Base-by-base conservation (phyloP, 2,113 vertebrate species). In the Acanthochromis polyacanthus region DNA sequence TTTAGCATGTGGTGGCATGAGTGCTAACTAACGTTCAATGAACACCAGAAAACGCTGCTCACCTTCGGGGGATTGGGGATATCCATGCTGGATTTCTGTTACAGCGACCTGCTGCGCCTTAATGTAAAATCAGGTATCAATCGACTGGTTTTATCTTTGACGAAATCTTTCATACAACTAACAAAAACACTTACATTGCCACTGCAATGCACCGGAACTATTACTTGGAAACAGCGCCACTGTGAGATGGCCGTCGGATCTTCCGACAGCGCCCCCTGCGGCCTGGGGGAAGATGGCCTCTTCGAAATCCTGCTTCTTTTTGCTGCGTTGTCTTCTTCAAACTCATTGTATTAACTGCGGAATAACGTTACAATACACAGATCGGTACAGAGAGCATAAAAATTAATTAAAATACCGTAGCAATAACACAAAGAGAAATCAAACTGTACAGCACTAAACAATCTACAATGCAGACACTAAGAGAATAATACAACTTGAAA, bases 31-130 rank as follows among this genome's bases (percentile, higher is more conserved):
- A 48, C 10, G n/a, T 55, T 78, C 69, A 80, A 63, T 57, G 43
- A 48, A 43, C 56, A 71, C 9, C n/a, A 14, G 1, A 38, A 12
- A 56, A 36, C 2, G 17, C 10, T 12, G 25, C 86, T 91, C 67
- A 95, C 94, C 94, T 89, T 95, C 94, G 1, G 94, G 94, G 92
- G 80, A 0, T 70, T 93, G 0, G 93, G 91, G 28, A 92, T 82
- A 45, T 95, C 94, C 94, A 95, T 95, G 20, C 38, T 60, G 62
- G 53, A 17, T 17, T 25, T 25, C 19, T 58, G 36, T 20, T 46
- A 5, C 75, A 66, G 68, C 25, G 20, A 75, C n/a, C 0, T 51
- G 12, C 53, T 28, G 28, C 48, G 20, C 9, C 10, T 19, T 10
- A 30, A 55, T 0, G 15, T 1, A 50, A 14, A 63, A 1, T 10